Percentiles rank a stretch among this genome's conserved stretches.
Evolutionary conservation across 2,113 vertebrate species (phyloP).

Genomic region (Chelonoidis abingdonii): DNA sequence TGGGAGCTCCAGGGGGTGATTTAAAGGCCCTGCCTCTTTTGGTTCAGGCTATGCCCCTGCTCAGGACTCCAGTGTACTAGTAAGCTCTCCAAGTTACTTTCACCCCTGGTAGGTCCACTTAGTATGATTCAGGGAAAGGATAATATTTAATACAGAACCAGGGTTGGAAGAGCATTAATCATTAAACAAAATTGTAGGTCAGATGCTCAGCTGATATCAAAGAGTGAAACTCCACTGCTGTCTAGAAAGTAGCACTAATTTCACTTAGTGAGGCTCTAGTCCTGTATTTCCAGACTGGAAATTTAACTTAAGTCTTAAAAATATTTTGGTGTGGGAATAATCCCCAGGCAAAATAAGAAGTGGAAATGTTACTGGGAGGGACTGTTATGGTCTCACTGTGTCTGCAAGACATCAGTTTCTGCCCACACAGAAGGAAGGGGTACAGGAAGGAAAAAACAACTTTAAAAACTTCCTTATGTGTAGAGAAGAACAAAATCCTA

Average conservation of each 20-base stretch:
- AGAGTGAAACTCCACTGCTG: neutral
- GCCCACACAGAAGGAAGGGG: neutral
- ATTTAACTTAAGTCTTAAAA: neutral
- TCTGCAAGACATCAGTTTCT: neutral
- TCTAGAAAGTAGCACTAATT: neutral
- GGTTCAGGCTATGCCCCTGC: too few relatives aligned
- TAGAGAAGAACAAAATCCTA: slow-evolving; percentile 21
- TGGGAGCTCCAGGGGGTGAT: too few relatives aligned
- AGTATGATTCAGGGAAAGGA: neutral
- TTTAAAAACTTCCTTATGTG: neutral
- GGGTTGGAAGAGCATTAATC: neutral
- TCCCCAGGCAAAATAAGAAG: slow-evolving; percentile 25
- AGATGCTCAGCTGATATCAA: neutral
- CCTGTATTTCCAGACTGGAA: neutral
- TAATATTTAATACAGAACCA: neutral
- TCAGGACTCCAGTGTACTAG: too few relatives aligned
- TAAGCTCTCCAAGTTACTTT: too few relatives aligned
- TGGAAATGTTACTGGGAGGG: neutral
- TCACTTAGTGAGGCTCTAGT: neutral
- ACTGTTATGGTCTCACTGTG: neutral
- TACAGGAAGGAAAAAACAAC: neutral
- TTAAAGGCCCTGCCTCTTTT: too few relatives aligned
- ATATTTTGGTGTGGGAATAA: slow-evolving; percentile 22
- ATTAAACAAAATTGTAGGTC: neutral
- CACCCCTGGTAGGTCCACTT: neutral